Conservation (phyloP, 2,113 vertebrate species). For the Pelvicachromis taeniatus region DNA sequence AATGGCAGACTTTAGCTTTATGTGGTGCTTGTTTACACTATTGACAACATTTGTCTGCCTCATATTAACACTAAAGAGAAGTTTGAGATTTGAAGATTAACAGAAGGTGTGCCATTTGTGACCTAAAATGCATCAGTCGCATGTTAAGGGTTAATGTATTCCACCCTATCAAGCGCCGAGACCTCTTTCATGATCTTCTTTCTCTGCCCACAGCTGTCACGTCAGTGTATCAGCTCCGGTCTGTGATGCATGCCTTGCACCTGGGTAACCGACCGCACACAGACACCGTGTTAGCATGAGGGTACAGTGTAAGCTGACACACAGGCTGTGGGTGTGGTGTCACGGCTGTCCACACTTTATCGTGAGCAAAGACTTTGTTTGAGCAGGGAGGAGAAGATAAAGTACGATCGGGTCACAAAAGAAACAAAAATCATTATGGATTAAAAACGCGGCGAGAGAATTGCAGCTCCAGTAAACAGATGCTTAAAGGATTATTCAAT, state of each 20-base stretch:
- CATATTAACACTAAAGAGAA: background rate
- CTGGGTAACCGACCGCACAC: constrained; percentile 61
- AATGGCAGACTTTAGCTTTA: background rate
- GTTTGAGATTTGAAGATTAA: background rate
- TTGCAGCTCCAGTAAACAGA: background rate
- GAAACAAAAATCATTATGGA: background rate
- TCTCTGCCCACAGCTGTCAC: constrained; percentile 78
- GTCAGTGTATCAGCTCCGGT: constrained; percentile 63
- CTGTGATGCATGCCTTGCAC: constrained; percentile 70
- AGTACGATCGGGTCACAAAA: background rate
- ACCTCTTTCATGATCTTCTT: constrained; percentile 68
- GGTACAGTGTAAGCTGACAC: constrained; percentile 46
- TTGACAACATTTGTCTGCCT: background rate
- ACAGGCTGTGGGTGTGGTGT: constrained; percentile 22
- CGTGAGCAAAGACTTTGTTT: background rate
- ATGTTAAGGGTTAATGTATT: constrained; percentile 49
- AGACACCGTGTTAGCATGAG: constrained; percentile 36
- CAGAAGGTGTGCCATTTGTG: background rate
- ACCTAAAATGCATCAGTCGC: background rate
- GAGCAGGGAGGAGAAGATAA: background rate
- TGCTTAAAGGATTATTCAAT: background rate
- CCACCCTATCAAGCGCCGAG: constrained; percentile 56
- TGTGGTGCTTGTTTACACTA: background rate
- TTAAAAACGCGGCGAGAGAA: background rate
- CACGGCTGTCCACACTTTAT: constrained; percentile 30